phyloP scores from a whole-genome alignment of 2,113 vertebrate genomes.

The Anarhynchus alexandrinus region DNA sequence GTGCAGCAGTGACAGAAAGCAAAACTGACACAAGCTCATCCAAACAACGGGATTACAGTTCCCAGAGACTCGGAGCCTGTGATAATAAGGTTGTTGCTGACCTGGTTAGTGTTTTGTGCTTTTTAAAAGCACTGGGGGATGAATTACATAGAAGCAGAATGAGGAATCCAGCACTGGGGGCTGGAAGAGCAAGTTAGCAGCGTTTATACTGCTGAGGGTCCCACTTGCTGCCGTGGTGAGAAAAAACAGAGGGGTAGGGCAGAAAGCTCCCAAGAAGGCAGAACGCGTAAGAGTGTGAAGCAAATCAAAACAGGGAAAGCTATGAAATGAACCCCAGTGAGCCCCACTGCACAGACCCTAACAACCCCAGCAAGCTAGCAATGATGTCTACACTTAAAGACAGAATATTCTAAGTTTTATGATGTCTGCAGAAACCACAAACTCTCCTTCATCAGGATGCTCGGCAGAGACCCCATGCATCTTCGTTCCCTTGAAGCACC shows the following conservation, averaged over 20 bases:
- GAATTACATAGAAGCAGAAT: conserved; percentile 1
- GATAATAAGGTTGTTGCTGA: conserved; percentile 54
- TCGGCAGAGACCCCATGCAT: neutral
- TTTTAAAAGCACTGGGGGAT: neutral
- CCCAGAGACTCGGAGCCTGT: conserved; percentile 5
- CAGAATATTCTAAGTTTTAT: neutral
- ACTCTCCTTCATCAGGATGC: neutral
- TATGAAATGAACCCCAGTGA: neutral
- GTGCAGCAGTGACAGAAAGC: conserved; percentile 43
- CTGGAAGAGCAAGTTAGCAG: neutral
- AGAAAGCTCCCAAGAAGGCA: neutral
- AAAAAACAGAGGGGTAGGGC: neutral
- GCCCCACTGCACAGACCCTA: neutral
- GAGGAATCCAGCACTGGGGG: neutral
- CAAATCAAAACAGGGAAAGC: neutral
- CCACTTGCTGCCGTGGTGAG: neutral
- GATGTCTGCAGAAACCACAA: neutral
- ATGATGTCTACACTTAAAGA: neutral
- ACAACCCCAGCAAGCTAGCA: neutral
- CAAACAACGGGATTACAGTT: conserved; percentile 52
- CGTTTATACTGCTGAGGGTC: neutral
- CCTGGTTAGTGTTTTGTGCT: conserved; percentile 36
- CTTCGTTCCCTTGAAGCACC: neutral
- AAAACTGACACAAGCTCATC: conserved; percentile 57
- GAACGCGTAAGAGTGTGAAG: neutral